Percentiles rank a stretch among this genome's conserved stretches.
phyloP scores from a whole-genome alignment of 2,888 invertebrate genomes.

The Diarsia dahlii region DNA sequence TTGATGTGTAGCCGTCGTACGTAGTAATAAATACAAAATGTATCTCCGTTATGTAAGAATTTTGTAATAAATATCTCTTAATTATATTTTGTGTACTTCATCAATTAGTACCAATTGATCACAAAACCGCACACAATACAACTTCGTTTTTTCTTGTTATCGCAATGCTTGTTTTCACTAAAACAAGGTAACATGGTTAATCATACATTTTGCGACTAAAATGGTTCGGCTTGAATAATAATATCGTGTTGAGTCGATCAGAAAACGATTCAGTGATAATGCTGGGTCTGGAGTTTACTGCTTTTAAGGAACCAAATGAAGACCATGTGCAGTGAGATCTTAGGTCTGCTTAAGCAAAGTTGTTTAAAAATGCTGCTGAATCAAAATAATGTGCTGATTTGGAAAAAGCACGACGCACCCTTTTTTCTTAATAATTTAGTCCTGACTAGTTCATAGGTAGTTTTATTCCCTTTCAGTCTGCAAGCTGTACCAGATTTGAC shows the following conservation, averaged over 20 bases:
- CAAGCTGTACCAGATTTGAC: constrained; percentile 8
- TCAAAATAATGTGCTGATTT: background rate
- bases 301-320: no score
- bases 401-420: background rate
- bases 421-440: background rate
- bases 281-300: no score
- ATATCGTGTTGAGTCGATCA: no score
- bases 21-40: no score
- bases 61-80: background rate
- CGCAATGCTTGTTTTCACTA: background rate
- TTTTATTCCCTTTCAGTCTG: constrained; percentile 35
- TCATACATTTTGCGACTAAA: no score
- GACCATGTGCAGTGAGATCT: background rate
- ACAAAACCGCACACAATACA: background rate
- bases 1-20: no score
- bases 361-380: background rate
- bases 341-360: background rate
- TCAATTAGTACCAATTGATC: background rate
- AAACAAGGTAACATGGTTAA: no score
- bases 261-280: no score
- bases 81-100: background rate
- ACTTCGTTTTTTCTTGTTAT: background rate
- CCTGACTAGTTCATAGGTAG: background rate
- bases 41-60: no score
- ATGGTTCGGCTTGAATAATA: no score